These are phyloP conservation scores for Eugnorisma glareosa DNA, from an alignment of 2,888 invertebrate genomes.

Conservation along the genomic window DNA sequence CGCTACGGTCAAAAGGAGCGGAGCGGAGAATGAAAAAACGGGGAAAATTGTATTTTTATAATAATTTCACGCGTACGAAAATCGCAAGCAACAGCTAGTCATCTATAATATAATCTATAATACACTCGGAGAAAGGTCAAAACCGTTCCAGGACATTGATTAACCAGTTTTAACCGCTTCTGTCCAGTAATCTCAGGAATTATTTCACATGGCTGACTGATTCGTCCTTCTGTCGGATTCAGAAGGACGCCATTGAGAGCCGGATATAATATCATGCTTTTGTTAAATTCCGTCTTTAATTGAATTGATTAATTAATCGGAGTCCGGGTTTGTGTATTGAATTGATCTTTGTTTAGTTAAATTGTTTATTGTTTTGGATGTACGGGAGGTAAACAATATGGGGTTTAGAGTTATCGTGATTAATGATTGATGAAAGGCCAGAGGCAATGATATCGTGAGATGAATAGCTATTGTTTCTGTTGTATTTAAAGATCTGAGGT, in stretches of 20 bases:
- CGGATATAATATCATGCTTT: conserved; percentile 49
- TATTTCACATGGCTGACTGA: conserved; percentile 62
- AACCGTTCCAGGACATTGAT: conserved; percentile 39
- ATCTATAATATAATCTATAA: too few relatives aligned
- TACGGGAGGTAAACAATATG: neutral
- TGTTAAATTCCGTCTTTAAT: conserved; percentile 37
- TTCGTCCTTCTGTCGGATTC: conserved; percentile 28
- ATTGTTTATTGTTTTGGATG: conserved; percentile 24
- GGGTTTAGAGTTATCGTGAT: neutral
- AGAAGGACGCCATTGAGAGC: conserved; percentile 30
- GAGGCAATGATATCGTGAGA: neutral
- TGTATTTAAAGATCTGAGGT: neutral
- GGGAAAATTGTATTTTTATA: too few relatives aligned
- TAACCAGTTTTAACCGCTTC: conserved; percentile 54
- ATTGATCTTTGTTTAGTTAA: conserved; percentile 37
- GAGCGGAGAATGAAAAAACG: too few relatives aligned
- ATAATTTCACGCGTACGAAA: too few relatives aligned
- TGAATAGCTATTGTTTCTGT: neutral
- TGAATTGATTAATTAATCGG: conserved; percentile 42
- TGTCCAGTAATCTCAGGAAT: conserved; percentile 61
- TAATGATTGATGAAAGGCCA: neutral
- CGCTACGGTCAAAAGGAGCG: too few relatives aligned
- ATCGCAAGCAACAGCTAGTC: too few relatives aligned
- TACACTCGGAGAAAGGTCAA: conserved; percentile 39
- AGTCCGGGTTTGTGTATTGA: conserved; percentile 11